phyloP scores from a whole-genome alignment of 1,140 invertebrate genomes.

The Halesus radiatus region DNA sequence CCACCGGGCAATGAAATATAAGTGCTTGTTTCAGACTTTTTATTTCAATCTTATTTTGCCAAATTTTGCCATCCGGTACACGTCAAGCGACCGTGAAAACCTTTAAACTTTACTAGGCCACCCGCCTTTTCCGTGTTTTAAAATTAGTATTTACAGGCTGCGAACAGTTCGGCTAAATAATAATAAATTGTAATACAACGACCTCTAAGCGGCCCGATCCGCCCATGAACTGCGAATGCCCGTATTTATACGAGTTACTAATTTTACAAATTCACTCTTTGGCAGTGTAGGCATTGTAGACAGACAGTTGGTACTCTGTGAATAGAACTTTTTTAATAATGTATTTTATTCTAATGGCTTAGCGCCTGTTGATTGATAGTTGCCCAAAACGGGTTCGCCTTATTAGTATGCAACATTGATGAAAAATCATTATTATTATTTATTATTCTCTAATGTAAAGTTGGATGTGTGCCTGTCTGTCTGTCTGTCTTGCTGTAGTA shows the following conservation, averaged over 20 bases:
- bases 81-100: not conserved
- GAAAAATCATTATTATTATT: no score
- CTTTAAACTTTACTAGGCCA: conserved; percentile 14
- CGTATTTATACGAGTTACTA: not conserved
- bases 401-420: conserved; percentile 8
- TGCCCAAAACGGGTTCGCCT: not conserved
- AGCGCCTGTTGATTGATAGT: conserved; percentile 15
- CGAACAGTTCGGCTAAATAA: no score
- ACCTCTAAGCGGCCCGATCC: not conserved
- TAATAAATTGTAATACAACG: not conserved
- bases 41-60: no score
- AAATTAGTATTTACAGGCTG: no score
- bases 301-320: no score
- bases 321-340: not conserved
- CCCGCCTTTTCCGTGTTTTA: conserved; percentile 3
- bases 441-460: no score
- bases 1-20: no score
- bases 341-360: not conserved
- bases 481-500: no score
- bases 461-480: no score
- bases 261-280: no score
- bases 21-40: no score
- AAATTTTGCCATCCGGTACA: not conserved
- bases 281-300: no score
- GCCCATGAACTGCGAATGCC: conserved; percentile 5